Base-by-base conservation (phyloP, 23 tunicate species). In the Pegea sp. region DNA sequence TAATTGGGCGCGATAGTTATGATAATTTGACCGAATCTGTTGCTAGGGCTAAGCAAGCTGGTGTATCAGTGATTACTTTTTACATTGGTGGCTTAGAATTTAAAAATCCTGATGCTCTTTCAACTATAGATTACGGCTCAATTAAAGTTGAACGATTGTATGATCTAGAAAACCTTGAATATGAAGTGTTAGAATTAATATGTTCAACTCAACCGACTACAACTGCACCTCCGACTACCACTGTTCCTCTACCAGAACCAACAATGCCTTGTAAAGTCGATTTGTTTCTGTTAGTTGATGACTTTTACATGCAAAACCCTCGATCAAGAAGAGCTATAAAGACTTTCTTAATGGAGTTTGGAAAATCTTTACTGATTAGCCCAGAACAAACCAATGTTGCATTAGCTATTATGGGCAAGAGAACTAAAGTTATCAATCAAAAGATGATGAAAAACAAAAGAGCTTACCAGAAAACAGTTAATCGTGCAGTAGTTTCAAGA, bases 161-260 rank as follows among this genome's bases (percentile, higher is more conserved):
- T 2, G 62, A 56, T 11, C 43, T 74, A 44, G 50, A 58, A 3
- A 28, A 52, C n/a, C 42, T 65, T 20, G 68, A 61, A 33, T 65
- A 74, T 56, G 72, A 74, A 31, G 56, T 31, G 7, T 49, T 74
- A 5, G 81, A 74, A 43, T 48, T 74, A 66, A 59, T 74, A n/a
- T 74, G 81, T 28, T 26, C 48, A 20, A 13, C 21, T 22, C 44
- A 33, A 0, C 31, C 69, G 6, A 54, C 69, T 6, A 66, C 25
- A 26, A 22, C 48, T 0, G 28, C 72, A 24, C 42, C 70, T 26
- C 42, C 59, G 6, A 29, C 61, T 22, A 62, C 53, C 18, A 22
- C 54, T 16, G 28, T 56, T 13, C 54, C 56, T 25, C 46, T 16
- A 38, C 46, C 46, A 16, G 46, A 8, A 16, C 59, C 67, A 5